Evolutionary conservation across 2,888 invertebrate genomes (phyloP).

Genomic region (Epinotia brunnichana): DNA sequence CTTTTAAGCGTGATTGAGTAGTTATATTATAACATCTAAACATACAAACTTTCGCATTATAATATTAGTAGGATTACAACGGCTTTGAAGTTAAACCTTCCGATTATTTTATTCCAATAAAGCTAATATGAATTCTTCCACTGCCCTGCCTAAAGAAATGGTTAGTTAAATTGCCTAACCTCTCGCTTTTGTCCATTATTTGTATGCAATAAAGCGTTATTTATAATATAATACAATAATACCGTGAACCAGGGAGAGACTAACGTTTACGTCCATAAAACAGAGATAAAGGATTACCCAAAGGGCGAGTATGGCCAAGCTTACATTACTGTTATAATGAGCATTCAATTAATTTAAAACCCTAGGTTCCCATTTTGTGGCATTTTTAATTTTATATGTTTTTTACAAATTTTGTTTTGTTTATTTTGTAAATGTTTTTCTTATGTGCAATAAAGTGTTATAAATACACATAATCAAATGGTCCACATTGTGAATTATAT

Average conservation of each 20-base stretch:
- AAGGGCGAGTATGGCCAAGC: conserved; percentile 20
- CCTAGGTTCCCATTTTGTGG: neutral
- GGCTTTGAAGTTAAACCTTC: conserved; percentile 8
- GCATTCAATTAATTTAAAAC: conserved; percentile 12
- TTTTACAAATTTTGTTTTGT: too few species aligned
- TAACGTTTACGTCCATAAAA: conserved; percentile 15
- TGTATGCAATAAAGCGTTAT: conserved; percentile 22
- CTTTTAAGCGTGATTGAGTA: too few species aligned
- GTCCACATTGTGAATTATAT: neutral
- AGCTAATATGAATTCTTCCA: conserved; percentile 13
- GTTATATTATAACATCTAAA: too few species aligned
- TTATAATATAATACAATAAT: conserved; percentile 33
- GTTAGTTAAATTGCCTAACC: neutral
- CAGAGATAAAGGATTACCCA: conserved; percentile 27
- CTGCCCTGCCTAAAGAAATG: conserved; percentile 9
- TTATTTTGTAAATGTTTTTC: too few species aligned
- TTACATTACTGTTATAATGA: conserved; percentile 28
- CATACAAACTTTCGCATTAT: too few species aligned
- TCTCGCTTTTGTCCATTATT: conserved; percentile 20
- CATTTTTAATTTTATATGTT: too few species aligned
- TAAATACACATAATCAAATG: neutral
- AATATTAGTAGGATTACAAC: conserved; percentile 27
- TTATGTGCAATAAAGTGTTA: too few species aligned
- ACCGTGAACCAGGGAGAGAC: neutral
- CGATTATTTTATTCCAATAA: conserved; percentile 4